Evolutionary conservation across 1,140 invertebrate genomes (phyloP).

Genomic region (Dendrolimus kikuchii): DNA sequence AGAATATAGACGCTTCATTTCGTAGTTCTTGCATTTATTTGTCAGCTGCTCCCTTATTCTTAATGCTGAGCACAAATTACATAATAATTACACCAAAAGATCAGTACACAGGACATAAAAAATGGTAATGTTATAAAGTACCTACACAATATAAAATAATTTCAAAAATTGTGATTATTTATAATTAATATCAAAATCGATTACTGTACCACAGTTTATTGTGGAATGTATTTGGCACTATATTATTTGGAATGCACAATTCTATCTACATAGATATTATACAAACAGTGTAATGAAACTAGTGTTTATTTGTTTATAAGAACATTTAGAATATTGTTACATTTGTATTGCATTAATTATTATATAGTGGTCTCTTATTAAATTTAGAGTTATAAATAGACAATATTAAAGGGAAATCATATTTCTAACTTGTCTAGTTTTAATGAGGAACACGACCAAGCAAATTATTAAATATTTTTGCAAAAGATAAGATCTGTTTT

Average conservation of each 20-base stretch:
- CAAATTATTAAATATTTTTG: no score
- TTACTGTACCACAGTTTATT: conserved; percentile 31
- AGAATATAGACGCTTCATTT: no score
- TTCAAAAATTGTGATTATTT: conserved; percentile 56
- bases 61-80: no score
- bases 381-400: conserved; percentile 8
- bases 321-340: conserved; percentile 34
- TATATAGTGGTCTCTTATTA: conserved; percentile 7
- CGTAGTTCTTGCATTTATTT: no score
- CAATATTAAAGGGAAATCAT: conserved; percentile 5
- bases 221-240: conserved; percentile 63
- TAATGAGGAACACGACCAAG: no score
- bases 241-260: conserved; percentile 62
- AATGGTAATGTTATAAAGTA: conserved; percentile 27
- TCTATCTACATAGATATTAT: conserved; percentile 49
- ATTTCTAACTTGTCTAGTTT: neutral
- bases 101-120: conserved; percentile 30
- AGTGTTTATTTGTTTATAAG: conserved; percentile 14
- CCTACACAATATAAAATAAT: conserved; percentile 42
- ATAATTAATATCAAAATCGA: conserved; percentile 21
- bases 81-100: no score
- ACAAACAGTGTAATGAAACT: conserved; percentile 34
- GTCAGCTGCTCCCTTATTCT: no score
- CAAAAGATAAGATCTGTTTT: no score
- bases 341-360: conserved; percentile 25